A percentile compares a stretch with the other conserved stretches of the same genome.
Conservation (phyloP, 2,888 invertebrate genomes). For the Melinaea marsaeus region DNA sequence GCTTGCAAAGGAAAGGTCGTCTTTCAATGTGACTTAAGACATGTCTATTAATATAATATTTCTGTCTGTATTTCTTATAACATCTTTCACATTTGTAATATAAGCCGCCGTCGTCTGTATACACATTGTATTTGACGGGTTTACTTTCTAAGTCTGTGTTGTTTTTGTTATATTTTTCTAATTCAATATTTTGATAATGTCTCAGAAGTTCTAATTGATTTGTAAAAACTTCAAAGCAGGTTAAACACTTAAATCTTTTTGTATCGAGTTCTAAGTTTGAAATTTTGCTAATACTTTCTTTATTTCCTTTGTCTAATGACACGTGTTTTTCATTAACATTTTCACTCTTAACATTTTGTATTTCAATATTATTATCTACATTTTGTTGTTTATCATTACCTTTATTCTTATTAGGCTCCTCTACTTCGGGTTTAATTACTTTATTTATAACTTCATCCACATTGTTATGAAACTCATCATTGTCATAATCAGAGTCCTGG, state of each 20-base stretch:
- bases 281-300: neutral
- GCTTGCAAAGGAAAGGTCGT: constrained; percentile 57
- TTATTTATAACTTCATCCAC: neutral
- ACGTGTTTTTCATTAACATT: constrained; percentile 10
- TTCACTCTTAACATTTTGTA: constrained; percentile 7
- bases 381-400: constrained; percentile 1
- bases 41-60: constrained; percentile 46
- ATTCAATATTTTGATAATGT: constrained; percentile 24
- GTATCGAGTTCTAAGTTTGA: neutral
- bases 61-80: constrained; percentile 41
- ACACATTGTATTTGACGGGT: constrained; percentile 30
- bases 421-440: constrained; percentile 12
- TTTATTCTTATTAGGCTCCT: constrained; percentile 12
- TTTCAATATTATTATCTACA: constrained; percentile 7
- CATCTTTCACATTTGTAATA: constrained; percentile 51
- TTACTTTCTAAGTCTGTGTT: constrained; percentile 23
- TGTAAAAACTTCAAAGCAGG: constrained; percentile 22
- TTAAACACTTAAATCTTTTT: constrained; percentile 21
- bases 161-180: constrained; percentile 26
- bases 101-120: constrained; percentile 24
- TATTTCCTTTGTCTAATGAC: constrained; percentile 11
- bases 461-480: constrained; percentile 18
- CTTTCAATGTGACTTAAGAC: constrained; percentile 42
- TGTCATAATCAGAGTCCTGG: neutral
- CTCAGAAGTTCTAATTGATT: constrained; percentile 23